Base-by-base conservation (phyloP, 2,113 vertebrate species). In the Anser brachyrhynchus region DNA sequence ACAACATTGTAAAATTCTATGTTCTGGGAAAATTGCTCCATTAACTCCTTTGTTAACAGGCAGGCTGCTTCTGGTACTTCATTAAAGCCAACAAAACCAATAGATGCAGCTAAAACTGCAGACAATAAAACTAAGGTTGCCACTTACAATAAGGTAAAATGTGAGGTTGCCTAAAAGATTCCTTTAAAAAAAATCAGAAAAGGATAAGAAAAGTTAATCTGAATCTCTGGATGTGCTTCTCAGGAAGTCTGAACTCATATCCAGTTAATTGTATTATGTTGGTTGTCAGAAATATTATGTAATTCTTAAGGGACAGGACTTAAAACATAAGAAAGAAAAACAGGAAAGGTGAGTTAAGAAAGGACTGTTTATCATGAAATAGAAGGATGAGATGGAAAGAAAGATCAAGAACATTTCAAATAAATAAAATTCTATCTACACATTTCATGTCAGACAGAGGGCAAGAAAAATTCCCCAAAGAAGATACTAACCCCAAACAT, bases 81-180 rank as follows among this genome's bases (percentile, higher is more conserved):
- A 51, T 94, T 92, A 93, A 86, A 95, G 93, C 64, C 93, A 95
- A 69, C 67, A 92, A 65, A 97, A 67, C 9, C 71, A 71, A 86
- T 6, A 12, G 31, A 72, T 57, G 67, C 10, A 39, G 11, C 31
- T 81, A 57, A 76, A 83, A 61, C 14, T 55, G 9, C 33, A 43
- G 83, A 61, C 7, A n/a, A 23, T 26, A 76, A 87, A 88, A 69
- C 28, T 69, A 71, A 37, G 86, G 15, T 55, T 95, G 54, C 54
- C 26, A 72, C 8, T 17, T 39, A 6, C 3, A 2, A 74, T 55
- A 73, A 10, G 26, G 39, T 87, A 84, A 96, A 89, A 84, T 80
- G 23, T n/a, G 65, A 86, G 1, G 49, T 87, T 93, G 84, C n/a
- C 10, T 46, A 71, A 46, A 16, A 41, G 2, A 43, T 51, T 43